These are phyloP conservation scores for Caenorhabditis wallacei DNA, from an alignment of 2,888 invertebrate species.

Conservation along the genomic window DNA sequence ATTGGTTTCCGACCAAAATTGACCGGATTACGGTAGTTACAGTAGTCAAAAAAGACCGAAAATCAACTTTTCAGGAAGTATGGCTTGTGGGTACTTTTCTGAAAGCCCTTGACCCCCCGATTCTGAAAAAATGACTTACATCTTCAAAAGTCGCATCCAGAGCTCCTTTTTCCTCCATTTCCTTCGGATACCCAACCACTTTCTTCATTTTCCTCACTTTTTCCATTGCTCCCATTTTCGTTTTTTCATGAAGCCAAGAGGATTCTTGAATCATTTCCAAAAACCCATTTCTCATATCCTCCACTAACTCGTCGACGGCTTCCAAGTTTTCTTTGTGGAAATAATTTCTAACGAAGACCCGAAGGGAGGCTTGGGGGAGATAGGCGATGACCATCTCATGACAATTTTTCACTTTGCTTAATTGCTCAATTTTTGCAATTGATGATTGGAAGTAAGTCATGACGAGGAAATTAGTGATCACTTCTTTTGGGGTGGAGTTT, in stretches of 20 bases:
- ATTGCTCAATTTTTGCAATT: too few relatives aligned
- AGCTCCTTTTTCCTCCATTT: neutral
- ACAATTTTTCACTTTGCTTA: too few relatives aligned
- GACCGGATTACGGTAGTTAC: too few relatives aligned
- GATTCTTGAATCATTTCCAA: slow-evolving; percentile 23
- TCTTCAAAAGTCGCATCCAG: neutral
- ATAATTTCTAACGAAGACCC: slow-evolving; percentile 17
- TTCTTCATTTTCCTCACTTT: slow-evolving; percentile 18
- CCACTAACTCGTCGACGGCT: neutral
- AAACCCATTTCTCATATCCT: neutral
- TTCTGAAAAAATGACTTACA: neutral
- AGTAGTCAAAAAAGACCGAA: too few relatives aligned
- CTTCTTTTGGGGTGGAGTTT: neutral
- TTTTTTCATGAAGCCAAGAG: slow-evolving; percentile 8
- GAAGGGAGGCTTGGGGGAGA: neutral
- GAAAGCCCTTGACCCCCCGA: too few relatives aligned
- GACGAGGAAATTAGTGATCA: neutral
- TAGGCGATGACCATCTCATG: too few relatives aligned
- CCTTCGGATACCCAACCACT: slow-evolving; percentile 13
- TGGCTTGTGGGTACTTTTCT: too few relatives aligned
- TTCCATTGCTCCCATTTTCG: neutral
- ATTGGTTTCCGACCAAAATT: too few relatives aligned
- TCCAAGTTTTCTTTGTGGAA: slow-evolving; percentile 24
- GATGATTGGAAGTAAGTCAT: slow-evolving; percentile 2
- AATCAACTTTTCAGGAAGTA: too few relatives aligned